Percentiles rank a stretch among this genome's conserved stretches.
phyloP scores from a whole-genome alignment of 2,797 vertebrate genomes.

The Sebastolobus alascanus region DNA sequence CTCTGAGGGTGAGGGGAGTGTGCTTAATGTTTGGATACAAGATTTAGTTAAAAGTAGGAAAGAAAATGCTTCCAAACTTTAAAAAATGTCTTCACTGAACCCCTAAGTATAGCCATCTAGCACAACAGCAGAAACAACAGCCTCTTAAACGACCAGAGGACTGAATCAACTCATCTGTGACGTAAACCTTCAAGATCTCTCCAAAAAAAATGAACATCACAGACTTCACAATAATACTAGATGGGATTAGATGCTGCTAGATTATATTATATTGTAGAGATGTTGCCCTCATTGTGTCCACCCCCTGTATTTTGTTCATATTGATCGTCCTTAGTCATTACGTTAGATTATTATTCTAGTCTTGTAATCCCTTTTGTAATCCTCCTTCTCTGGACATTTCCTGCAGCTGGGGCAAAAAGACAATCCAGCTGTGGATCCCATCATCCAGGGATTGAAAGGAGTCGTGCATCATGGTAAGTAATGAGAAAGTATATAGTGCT shows the following conservation, averaged over 20 bases:
- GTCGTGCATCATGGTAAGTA: conserved; percentile 99
- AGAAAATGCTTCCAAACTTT: no score
- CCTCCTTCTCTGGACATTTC: conserved; percentile 65
- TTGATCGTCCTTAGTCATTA: conserved; percentile 57
- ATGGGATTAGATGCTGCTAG: conserved; percentile 12
- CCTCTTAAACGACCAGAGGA: neutral
- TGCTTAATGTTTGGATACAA: no score
- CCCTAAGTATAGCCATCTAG: no score
- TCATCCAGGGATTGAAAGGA: conserved; percentile 97
- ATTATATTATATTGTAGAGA: conserved; percentile 26
- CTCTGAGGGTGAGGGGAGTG: no score
- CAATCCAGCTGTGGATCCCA: conserved; percentile 96
- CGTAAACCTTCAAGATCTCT: neutral
- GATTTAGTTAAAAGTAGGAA: no score
- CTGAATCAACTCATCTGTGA: neutral
- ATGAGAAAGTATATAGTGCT: conserved; percentile 15
- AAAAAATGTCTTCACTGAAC: no score
- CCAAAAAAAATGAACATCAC: neutral
- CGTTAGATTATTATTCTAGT: conserved; percentile 54
- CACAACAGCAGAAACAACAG: neutral
- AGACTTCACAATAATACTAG: neutral
- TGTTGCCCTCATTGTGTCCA: conserved; percentile 21
- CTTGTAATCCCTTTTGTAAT: conserved; percentile 76
- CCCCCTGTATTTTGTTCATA: conserved; percentile 38
- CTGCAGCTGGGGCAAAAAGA: conserved; percentile 93